These are phyloP conservation scores for Heliconius cydno DNA, from an alignment of 2,888 invertebrate genomes.

Conservation along the genomic window DNA sequence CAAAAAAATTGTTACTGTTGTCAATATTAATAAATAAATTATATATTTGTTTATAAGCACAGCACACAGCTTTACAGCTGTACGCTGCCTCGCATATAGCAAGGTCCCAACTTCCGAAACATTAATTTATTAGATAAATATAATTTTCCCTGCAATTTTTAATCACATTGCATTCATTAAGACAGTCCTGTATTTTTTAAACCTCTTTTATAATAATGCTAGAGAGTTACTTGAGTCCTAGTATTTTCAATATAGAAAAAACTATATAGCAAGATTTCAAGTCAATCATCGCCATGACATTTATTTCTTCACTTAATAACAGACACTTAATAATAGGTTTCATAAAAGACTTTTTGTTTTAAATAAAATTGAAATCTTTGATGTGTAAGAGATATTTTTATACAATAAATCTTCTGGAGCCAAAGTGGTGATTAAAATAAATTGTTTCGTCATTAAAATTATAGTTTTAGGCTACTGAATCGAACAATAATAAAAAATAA, in stretches of 20 bases:
- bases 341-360: too few relatives aligned
- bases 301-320: background rate
- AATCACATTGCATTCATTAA: too few relatives aligned
- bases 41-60: too few relatives aligned
- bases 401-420: background rate
- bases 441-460: slow-evolving; percentile 23
- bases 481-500: background rate
- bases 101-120: background rate
- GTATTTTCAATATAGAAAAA: background rate
- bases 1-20: background rate
- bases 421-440: slow-evolving; percentile 16
- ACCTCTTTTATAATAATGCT: too few relatives aligned
- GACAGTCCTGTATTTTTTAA: too few relatives aligned
- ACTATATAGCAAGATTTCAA: background rate
- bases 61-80: background rate
- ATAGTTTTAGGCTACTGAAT: slow-evolving; percentile 26
- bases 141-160: too few relatives aligned
- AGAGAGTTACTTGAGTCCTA: too few relatives aligned
- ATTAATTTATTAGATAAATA: too few relatives aligned
- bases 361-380: background rate
- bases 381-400: background rate
- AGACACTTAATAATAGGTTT: too few relatives aligned
- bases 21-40: too few relatives aligned
- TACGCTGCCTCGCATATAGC: background rate
- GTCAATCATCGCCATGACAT: background rate